A percentile compares a stretch with the other conserved stretches of the same genome.
phyloP scores from a whole-genome alignment of 2,113 vertebrate species.

The Mionectes macconnelli region DNA sequence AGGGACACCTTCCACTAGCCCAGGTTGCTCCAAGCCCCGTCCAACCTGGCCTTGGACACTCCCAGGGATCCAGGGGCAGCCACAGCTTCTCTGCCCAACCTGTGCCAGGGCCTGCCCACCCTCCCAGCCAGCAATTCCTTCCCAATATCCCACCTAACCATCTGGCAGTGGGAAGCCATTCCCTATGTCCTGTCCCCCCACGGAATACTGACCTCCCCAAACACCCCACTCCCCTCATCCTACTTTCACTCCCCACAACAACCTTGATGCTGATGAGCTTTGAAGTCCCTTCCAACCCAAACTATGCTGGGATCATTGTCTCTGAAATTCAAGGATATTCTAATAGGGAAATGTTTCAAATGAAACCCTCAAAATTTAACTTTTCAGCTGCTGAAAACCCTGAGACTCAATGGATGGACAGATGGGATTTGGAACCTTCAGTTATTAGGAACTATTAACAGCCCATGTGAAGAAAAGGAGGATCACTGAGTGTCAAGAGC shows the following conservation, averaged over 20 bases:
- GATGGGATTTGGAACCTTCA: not conserved
- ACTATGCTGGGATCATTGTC: too few relatives aligned
- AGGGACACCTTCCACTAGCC: not conserved
- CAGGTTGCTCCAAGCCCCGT: not conserved
- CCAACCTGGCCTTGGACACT: not conserved
- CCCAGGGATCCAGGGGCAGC: not conserved
- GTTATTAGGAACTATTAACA: not conserved
- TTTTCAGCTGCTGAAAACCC: not conserved
- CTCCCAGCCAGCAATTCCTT: too few relatives aligned
- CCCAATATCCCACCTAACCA: too few relatives aligned
- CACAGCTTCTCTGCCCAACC: not conserved
- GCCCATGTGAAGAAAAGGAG: not conserved
- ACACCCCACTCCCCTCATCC: too few relatives aligned
- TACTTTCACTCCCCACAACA: too few relatives aligned
- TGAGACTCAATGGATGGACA: not conserved
- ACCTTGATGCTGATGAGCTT: not conserved
- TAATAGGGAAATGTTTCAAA: rapidly evolving
- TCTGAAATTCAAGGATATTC: not conserved
- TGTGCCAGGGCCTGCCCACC: too few relatives aligned
- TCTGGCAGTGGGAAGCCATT: too few relatives aligned
- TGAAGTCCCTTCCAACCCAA: not conserved
- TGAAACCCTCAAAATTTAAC: not conserved
- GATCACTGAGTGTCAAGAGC: not conserved
- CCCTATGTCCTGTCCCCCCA: too few relatives aligned
- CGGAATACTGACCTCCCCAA: not conserved